Evolutionary conservation across 2,888 invertebrate species (phyloP).

Genomic region (Eupithecia pulchellata): DNA sequence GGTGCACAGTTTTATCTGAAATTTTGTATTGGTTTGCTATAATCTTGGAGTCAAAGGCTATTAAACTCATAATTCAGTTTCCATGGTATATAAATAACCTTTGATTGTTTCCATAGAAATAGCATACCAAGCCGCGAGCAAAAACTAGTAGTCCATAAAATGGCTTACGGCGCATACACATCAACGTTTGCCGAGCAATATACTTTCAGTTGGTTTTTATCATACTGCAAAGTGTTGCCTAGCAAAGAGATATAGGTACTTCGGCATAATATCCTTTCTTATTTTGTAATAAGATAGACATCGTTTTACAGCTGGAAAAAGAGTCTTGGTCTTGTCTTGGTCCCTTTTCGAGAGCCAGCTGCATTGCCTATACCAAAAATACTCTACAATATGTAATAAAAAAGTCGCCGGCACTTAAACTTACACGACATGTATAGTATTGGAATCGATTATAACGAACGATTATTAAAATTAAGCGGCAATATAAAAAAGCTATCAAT

Average conservation of each 20-base stretch:
- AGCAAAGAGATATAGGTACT: background rate
- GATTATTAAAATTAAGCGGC: conserved; percentile 7
- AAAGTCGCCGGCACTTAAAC: background rate
- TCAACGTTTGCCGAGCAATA: background rate
- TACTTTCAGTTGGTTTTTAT: background rate
- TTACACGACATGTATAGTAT: background rate
- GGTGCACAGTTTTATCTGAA: too few relatives aligned
- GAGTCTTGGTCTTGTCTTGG: background rate
- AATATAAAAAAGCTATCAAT: conserved; percentile 20
- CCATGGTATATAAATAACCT: too few relatives aligned
- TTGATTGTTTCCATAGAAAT: too few relatives aligned
- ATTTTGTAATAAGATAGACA: background rate
- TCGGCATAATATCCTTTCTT: background rate
- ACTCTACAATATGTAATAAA: background rate
- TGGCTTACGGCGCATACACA: background rate
- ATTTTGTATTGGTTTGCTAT: too few relatives aligned
- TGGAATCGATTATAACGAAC: background rate
- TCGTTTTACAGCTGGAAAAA: background rate
- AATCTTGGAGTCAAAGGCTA: too few relatives aligned
- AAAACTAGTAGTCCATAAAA: background rate
- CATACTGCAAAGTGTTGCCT: background rate
- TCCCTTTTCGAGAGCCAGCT: background rate
- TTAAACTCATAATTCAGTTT: too few relatives aligned
- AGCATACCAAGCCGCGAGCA: background rate
- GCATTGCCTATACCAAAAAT: background rate